Evolutionary conservation across 1,140 invertebrate species (phyloP).

Genomic region (Pemphigus obesinymphae): DNA sequence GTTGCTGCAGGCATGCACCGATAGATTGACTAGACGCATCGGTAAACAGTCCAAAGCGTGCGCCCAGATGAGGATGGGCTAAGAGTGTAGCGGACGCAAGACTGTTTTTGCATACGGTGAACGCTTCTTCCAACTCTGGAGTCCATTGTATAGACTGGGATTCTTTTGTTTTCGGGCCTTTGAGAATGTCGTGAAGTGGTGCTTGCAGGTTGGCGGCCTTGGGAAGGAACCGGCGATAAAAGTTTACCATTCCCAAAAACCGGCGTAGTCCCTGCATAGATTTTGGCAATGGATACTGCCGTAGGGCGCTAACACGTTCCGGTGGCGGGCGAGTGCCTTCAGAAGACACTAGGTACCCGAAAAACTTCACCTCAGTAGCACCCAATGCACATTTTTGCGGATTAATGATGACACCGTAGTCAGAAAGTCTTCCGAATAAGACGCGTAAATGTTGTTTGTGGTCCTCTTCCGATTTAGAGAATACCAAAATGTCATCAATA

Average conservation of each 20-base stretch:
- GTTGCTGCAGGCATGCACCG: slow-evolving; percentile 47
- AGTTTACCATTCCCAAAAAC: slow-evolving; percentile 50
- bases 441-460: slow-evolving; percentile 43
- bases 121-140: slow-evolving; percentile 40
- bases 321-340: slow-evolving; percentile 44
- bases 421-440: neutral
- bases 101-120: slow-evolving; percentile 45
- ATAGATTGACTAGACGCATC: slow-evolving; percentile 42
- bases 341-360: slow-evolving; percentile 45
- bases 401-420: slow-evolving; percentile 42
- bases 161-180: neutral
- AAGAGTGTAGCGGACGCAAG: slow-evolving; percentile 43
- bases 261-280: neutral
- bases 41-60: no score
- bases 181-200: slow-evolving; percentile 47
- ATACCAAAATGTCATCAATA: slow-evolving; percentile 51
- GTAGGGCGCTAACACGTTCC: neutral
- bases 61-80: slow-evolving; percentile 13
- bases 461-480: slow-evolving; percentile 46
- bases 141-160: slow-evolving; percentile 27
- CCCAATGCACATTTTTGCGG: slow-evolving; percentile 47
- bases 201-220: slow-evolving; percentile 45
- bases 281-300: neutral
- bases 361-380: slow-evolving; percentile 45
- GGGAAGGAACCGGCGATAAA: slow-evolving; percentile 47